Percentiles rank a stretch among this genome's conserved stretches.
Conservation (phyloP, 2,888 invertebrate genomes). For the Drosophila longiperda region DNA sequence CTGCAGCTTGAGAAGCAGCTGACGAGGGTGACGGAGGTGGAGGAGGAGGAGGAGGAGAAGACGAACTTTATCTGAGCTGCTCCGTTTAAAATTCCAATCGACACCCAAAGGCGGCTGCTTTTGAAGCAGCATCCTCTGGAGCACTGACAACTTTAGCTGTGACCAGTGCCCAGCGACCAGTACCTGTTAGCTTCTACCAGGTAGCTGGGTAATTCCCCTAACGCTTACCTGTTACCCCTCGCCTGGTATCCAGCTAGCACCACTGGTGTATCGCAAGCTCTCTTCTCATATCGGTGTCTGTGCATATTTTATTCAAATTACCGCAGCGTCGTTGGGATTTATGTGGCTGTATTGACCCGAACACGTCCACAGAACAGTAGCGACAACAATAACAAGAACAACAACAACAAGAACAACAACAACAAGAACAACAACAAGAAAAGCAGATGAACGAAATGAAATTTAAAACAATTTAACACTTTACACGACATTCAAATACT, state of each 20-base stretch:
- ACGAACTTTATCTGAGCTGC: constrained; percentile 60
- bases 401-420: not conserved
- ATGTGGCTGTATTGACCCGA: constrained; percentile 61
- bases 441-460: constrained; percentile 30
- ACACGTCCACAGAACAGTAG: constrained; percentile 24
- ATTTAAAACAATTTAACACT: constrained; percentile 80
- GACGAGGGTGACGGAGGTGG: not conserved
- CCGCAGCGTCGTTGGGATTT: constrained; percentile 63
- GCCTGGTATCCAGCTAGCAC: not conserved
- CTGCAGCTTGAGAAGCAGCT: not conserved
- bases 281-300: constrained; percentile 36
- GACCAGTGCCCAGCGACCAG: not conserved
- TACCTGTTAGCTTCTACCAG: constrained; percentile 29
- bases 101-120: constrained; percentile 74
- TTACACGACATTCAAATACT: constrained; percentile 80
- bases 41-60: not conserved
- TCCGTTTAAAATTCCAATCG: constrained; percentile 81
- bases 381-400: constrained; percentile 27
- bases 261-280: not conserved
- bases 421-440: not conserved
- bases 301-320: constrained; percentile 79
- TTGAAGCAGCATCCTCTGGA: constrained; percentile 48
- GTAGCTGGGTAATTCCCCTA: constrained; percentile 10
- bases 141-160: constrained; percentile 8
- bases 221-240: not conserved